Conservation (phyloP, 2,888 invertebrate species). For the Steromphala cineraria region DNA sequence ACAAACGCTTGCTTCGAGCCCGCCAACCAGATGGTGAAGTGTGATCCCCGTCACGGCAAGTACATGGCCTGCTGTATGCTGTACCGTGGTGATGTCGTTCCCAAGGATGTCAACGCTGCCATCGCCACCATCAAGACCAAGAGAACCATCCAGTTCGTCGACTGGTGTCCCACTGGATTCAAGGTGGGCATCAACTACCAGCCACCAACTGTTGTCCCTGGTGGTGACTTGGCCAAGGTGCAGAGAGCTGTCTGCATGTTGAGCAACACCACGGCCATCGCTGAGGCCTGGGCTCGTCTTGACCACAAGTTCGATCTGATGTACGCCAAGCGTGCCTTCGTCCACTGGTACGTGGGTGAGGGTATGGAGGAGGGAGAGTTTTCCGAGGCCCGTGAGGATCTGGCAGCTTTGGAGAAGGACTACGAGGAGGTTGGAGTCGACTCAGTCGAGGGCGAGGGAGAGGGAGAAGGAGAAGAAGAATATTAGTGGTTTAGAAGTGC, state of each 20-base stretch:
- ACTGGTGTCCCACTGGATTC: slow-evolving; percentile 82
- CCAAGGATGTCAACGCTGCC: slow-evolving; percentile 67
- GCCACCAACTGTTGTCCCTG: slow-evolving; percentile 85
- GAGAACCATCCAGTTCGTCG: slow-evolving; percentile 63
- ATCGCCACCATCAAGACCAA: slow-evolving; percentile 68
- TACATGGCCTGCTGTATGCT: slow-evolving; percentile 74
- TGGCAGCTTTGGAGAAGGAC: slow-evolving; percentile 62
- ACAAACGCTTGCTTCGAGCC: slow-evolving; percentile 92
- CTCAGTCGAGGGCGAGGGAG: slow-evolving; percentile 24
- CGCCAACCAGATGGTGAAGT: slow-evolving; percentile 92
- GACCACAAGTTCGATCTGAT: slow-evolving; percentile 69
- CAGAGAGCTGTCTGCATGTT: slow-evolving; percentile 76
- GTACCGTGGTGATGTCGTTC: slow-evolving; percentile 66
- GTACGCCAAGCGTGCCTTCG: slow-evolving; percentile 62
- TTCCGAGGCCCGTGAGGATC: slow-evolving; percentile 63
- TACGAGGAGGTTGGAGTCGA: slow-evolving; percentile 67
- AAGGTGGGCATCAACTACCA: slow-evolving; percentile 88
- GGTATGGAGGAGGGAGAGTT: slow-evolving; percentile 63
- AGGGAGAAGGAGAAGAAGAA: no score
- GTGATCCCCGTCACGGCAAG: slow-evolving; percentile 74
- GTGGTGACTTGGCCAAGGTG: slow-evolving; percentile 85
- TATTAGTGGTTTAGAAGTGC: no score
- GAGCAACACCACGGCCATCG: slow-evolving; percentile 77
- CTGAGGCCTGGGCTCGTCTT: slow-evolving; percentile 75
- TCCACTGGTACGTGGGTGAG: slow-evolving; percentile 73